Conservation (phyloP, 2,113 vertebrate genomes). For the Python bivittatus region DNA sequence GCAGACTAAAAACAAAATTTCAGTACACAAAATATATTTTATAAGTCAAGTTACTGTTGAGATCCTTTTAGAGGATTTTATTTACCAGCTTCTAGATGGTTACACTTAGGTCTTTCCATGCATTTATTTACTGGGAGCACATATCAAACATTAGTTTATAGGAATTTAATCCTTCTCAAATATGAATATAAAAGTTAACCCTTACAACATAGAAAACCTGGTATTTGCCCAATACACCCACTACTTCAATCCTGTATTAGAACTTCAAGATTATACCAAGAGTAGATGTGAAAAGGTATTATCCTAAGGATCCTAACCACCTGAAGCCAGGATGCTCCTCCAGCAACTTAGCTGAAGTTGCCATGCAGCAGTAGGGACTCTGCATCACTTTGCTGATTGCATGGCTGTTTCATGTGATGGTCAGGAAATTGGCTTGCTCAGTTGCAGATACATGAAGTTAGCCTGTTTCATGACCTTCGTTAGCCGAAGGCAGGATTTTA, state of each 20-base stretch:
- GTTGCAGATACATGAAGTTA: neutral
- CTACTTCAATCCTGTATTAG: neutral
- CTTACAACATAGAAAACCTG: conserved; percentile 14
- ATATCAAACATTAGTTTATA: conserved; percentile 15
- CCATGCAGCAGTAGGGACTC: neutral
- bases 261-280: neutral
- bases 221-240: neutral
- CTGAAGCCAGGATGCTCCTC: neutral
- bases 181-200: conserved; percentile 12
- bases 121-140: conserved; percentile 8
- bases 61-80: conserved; percentile 20
- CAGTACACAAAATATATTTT: neutral
- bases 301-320: neutral
- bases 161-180: neutral
- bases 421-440: neutral
- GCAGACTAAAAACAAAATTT: neutral
- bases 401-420: neutral
- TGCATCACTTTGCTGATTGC: neutral
- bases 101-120: conserved; percentile 10
- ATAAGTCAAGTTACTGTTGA: neutral
- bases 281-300: neutral
- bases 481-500: neutral
- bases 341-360: neutral
- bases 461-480: neutral
- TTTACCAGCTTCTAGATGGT: conserved; percentile 25